These are phyloP conservation scores for Amaurobius ferox DNA, from an alignment of 2,888 invertebrate species.

Conservation along the genomic window DNA sequence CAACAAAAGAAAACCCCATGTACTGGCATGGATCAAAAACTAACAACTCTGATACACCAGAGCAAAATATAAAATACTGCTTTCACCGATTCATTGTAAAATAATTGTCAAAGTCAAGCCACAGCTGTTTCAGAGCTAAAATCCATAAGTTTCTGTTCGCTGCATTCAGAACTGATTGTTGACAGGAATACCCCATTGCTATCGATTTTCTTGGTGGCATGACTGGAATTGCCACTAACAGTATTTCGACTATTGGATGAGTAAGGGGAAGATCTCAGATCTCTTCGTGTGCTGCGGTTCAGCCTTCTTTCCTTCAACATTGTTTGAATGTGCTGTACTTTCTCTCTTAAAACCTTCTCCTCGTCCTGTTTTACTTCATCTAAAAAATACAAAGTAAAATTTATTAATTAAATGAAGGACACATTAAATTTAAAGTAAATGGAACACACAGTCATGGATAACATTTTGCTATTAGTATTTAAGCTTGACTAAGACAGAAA, in stretches of 20 bases:
- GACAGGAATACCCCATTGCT: background rate
- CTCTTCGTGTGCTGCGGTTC: constrained; percentile 83
- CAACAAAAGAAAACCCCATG: constrained; percentile 12
- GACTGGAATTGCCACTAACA: background rate
- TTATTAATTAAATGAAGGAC: background rate
- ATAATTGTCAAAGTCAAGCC: constrained; percentile 26
- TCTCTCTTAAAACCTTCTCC: constrained; percentile 88
- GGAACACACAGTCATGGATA: too few relatives aligned
- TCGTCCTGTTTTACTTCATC: constrained; percentile 81
- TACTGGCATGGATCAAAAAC: constrained; percentile 13
- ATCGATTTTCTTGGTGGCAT: background rate
- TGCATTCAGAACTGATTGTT: constrained; percentile 17
- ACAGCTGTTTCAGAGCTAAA: constrained; percentile 64
- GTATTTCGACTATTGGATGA: background rate
- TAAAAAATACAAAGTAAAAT: background rate
- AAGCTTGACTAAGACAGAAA: too few relatives aligned
- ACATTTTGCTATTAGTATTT: too few relatives aligned
- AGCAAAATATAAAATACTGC: constrained; percentile 25
- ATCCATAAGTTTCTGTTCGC: constrained; percentile 22
- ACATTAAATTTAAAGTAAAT: too few relatives aligned
- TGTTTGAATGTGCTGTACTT: constrained; percentile 89
- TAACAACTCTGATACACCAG: constrained; percentile 20
- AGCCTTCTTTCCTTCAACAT: constrained; percentile 93
- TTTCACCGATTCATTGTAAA: background rate
- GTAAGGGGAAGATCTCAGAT: constrained; percentile 80